phyloP scores from a whole-genome alignment of 2,797 vertebrate genomes.

The Enteromius treurensis region DNA sequence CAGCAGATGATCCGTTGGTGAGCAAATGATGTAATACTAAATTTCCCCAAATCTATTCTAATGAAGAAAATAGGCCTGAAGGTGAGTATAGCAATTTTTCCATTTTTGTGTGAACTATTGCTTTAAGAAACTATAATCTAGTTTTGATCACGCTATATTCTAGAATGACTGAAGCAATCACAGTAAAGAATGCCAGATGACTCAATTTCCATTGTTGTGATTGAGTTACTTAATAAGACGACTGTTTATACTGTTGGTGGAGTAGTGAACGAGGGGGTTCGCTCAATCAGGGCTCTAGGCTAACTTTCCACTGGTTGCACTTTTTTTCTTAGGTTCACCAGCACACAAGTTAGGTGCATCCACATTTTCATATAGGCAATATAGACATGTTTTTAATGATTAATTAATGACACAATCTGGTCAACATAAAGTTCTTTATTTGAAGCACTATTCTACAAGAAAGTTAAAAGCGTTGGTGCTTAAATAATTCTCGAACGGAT shows the following conservation, averaged over 20 bases:
- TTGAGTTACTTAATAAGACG: slow-evolving; percentile 17
- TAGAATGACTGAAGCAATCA: not conserved
- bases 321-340: too few relatives aligned
- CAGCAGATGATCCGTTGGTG: not conserved
- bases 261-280: not conserved
- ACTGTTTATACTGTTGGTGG: not conserved
- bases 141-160: not conserved
- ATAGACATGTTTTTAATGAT: too few relatives aligned
- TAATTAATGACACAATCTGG: too few relatives aligned
- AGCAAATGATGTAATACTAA: not conserved
- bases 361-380: too few relatives aligned
- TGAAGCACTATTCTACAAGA: too few relatives aligned
- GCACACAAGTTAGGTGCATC: too few relatives aligned
- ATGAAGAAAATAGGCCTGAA: not conserved
- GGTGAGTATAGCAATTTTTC: not conserved
- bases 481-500: too few relatives aligned
- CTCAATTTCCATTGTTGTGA: not conserved
- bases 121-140: not conserved
- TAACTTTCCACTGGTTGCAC: too few relatives aligned
- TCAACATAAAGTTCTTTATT: too few relatives aligned
- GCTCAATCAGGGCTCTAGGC: too few relatives aligned
- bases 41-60: not conserved
- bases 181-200: not conserved
- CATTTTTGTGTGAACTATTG: not conserved
- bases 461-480: too few relatives aligned